Percentiles rank a stretch among this genome's conserved stretches.
phyloP scores from a whole-genome alignment of 2,888 invertebrate genomes.

The Acrobasis repandana region DNA sequence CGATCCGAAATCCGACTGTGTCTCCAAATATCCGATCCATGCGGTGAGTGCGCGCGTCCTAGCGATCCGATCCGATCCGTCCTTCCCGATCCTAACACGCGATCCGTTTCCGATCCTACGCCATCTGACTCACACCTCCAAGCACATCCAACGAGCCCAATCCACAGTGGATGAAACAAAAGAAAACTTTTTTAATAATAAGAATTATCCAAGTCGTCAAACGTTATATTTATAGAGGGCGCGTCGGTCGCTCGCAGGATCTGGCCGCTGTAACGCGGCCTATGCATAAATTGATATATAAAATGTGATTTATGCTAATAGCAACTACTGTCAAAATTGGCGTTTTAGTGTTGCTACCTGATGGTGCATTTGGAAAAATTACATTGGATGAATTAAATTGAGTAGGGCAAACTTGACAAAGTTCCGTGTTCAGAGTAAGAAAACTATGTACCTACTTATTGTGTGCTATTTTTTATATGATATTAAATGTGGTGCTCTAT shows the following conservation, averaged over 20 bases:
- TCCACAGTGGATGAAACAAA: constrained; percentile 83
- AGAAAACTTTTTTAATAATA: constrained; percentile 77
- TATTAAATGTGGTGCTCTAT: too few species aligned
- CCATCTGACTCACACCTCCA: constrained; percentile 68
- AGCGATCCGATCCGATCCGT: constrained; percentile 40
- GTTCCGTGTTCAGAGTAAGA: too few species aligned
- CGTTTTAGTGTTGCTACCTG: too few species aligned
- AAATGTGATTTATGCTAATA: too few species aligned
- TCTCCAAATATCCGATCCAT: constrained; percentile 51
- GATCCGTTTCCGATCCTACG: constrained; percentile 41
- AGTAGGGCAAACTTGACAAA: too few species aligned
- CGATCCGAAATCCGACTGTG: constrained; percentile 47
- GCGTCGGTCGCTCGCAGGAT: constrained; percentile 5
- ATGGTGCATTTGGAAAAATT: too few species aligned
- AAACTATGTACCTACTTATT: too few species aligned
- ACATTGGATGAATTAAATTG: too few species aligned
- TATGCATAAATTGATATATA: background rate
- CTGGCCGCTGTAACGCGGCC: background rate
- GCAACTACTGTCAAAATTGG: too few species aligned
- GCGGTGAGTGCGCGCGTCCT: constrained; percentile 50
- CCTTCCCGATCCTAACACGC: constrained; percentile 36
- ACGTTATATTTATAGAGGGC: constrained; percentile 15
- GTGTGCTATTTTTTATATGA: too few species aligned
- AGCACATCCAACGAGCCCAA: constrained; percentile 74
- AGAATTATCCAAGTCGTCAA: constrained; percentile 36